Conservation (phyloP, 2,888 invertebrate genomes). For the Cyrtodaria siliqua region DNA sequence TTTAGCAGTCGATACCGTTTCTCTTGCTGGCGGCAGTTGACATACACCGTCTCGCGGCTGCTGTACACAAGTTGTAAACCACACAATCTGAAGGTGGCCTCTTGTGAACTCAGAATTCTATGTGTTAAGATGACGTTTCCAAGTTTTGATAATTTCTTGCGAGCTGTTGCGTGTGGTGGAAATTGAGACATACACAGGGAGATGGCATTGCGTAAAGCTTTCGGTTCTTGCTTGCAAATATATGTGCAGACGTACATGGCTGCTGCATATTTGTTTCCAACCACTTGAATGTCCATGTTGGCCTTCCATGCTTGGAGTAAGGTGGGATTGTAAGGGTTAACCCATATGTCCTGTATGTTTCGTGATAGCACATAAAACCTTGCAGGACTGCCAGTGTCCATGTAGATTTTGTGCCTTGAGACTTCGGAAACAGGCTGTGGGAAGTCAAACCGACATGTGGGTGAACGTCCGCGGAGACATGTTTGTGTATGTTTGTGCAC, state of each 20-base stretch:
- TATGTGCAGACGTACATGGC: constrained; percentile 16
- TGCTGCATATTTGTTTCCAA: constrained; percentile 21
- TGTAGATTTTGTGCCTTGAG: background rate
- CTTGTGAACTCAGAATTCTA: constrained; percentile 17
- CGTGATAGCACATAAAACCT: constrained; percentile 10
- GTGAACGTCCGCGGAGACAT: background rate
- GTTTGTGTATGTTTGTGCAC: constrained; percentile 5
- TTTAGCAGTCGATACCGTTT: constrained; percentile 7
- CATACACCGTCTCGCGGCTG: constrained; percentile 8
- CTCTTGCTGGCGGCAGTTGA: background rate
- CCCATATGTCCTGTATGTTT: background rate
- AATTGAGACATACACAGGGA: background rate
- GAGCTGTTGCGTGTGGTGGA: background rate
- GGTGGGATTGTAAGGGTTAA: constrained; percentile 13
- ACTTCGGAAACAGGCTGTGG: background rate
- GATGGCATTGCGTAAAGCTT: background rate
- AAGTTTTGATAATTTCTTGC: constrained; percentile 15
- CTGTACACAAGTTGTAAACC: constrained; percentile 9
- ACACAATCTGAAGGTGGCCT: constrained; percentile 13
- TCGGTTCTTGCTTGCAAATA: constrained; percentile 11
- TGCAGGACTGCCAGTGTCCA: constrained; percentile 11
- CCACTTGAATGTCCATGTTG: constrained; percentile 17
- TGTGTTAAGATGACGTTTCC: constrained; percentile 25
- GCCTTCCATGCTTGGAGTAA: constrained; percentile 7
- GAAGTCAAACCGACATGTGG: constrained; percentile 18